Conservation (phyloP, 2,797 vertebrate species). For the Cottoperca gobio region DNA sequence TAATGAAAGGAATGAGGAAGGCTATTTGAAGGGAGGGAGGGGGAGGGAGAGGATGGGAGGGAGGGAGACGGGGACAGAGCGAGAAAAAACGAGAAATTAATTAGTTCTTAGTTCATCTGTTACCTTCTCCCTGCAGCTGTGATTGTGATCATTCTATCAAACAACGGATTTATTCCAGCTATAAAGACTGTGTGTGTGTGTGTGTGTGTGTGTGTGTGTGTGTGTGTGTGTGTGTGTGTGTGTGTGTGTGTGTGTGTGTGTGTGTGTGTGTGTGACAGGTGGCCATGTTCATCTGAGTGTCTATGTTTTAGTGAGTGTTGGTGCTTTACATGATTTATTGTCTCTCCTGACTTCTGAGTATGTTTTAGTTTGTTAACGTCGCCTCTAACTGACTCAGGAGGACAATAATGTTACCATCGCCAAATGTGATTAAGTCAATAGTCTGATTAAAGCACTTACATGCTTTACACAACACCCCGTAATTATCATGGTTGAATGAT, state of each 20-base stretch:
- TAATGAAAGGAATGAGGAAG: slow-evolving; percentile 54
- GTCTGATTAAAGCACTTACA: slow-evolving; percentile 11
- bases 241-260: slow-evolving; percentile 12
- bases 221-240: background rate
- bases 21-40: slow-evolving; percentile 44
- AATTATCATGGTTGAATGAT: background rate
- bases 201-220: slow-evolving; percentile 6
- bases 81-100: slow-evolving; percentile 73
- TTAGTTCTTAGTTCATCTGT: slow-evolving; percentile 70
- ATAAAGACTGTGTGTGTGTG: background rate
- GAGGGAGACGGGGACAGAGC: slow-evolving; percentile 12
- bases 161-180: slow-evolving; percentile 54
- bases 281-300: background rate
- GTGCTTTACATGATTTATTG: background rate
- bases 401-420: background rate
- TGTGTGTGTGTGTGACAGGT: slow-evolving; percentile 16
- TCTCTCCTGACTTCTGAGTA: slow-evolving; percentile 14
- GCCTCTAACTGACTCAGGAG: slow-evolving; percentile 1
- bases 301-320: background rate
- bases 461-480: background rate
- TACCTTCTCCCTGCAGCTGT: slow-evolving; percentile 71
- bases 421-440: background rate
- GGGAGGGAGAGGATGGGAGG: slow-evolving; percentile 45
- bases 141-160: slow-evolving; percentile 63
- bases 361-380: background rate